Evolutionary conservation across 2,888 invertebrate genomes (phyloP).

Genomic region (Allolobophora icterica): DNA sequence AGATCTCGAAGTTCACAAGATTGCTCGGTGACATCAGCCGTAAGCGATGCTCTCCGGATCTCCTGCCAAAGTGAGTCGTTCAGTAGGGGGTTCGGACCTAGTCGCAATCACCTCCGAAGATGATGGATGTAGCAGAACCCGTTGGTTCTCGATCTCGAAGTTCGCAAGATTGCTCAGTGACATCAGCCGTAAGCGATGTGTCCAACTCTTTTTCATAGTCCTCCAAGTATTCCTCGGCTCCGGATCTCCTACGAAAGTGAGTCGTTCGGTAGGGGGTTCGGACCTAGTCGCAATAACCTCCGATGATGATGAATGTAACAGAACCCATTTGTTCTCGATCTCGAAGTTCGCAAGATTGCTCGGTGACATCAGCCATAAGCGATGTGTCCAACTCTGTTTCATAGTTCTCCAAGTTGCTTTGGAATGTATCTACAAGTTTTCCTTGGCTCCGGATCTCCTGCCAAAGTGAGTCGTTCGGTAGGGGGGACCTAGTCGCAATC

Average conservation of each 20-base stretch:
- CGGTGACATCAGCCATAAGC: background rate
- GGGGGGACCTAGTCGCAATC: too few relatives aligned
- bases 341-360: background rate
- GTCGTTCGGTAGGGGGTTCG: background rate
- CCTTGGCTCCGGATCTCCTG: too few relatives aligned
- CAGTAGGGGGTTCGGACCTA: too few relatives aligned
- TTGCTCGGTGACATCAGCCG: too few relatives aligned
- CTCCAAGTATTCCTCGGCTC: background rate
- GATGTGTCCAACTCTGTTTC: background rate
- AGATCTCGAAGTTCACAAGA: too few relatives aligned
- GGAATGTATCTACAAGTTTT: too few relatives aligned
- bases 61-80: too few relatives aligned
- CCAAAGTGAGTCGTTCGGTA: too few relatives aligned
- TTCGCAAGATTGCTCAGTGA: background rate
- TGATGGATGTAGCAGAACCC: background rate
- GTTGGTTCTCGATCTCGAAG: background rate
- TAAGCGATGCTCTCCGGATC: too few relatives aligned
- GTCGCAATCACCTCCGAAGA: background rate
- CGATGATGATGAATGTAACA: slow-evolving; percentile 7
- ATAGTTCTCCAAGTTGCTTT: background rate
- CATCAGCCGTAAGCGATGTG: background rate
- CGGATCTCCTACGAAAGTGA: background rate
- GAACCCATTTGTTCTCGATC: background rate
- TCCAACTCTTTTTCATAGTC: background rate
- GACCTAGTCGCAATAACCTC: background rate